phyloP scores from a whole-genome alignment of 2,888 invertebrate species.

The Drosophila histrio region DNA sequence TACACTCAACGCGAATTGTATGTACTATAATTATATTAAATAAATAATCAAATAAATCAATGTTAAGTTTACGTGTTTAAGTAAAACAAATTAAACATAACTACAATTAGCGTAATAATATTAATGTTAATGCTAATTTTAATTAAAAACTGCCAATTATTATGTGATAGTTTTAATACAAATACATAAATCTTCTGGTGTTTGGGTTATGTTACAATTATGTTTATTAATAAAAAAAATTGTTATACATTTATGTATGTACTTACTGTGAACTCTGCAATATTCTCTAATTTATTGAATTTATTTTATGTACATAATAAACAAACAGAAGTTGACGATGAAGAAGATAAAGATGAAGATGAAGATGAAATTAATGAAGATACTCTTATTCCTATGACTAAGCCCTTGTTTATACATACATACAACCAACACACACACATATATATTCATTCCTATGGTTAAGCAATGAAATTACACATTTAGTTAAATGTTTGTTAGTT shows the following conservation, averaged over 20 bases:
- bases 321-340: not conserved
- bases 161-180: conserved; percentile 79
- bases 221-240: conserved; percentile 5
- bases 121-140: conserved; percentile 43
- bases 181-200: conserved; percentile 55
- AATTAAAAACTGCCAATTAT: conserved; percentile 81
- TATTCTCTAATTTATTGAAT: conserved; percentile 78
- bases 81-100: conserved; percentile 46
- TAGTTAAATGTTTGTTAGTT: conserved; percentile 81
- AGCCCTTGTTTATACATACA: conserved; percentile 58
- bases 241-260: conserved; percentile 18
- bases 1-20: conserved; percentile 38
- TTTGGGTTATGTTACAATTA: conserved; percentile 66
- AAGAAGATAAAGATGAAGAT: not conserved
- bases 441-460: conserved; percentile 29
- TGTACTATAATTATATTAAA: conserved; percentile 34
- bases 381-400: conserved; percentile 23
- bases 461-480: conserved; percentile 45
- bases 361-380: not conserved
- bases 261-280: conserved; percentile 67
- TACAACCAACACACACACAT: not conserved
- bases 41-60: conserved; percentile 13
- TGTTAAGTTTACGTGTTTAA: conserved; percentile 24
- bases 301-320: conserved; percentile 69
- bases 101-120: conserved; percentile 13